Conservation (phyloP, 2,113 vertebrate genomes). For the Phalacrocorax brasilianus region DNA sequence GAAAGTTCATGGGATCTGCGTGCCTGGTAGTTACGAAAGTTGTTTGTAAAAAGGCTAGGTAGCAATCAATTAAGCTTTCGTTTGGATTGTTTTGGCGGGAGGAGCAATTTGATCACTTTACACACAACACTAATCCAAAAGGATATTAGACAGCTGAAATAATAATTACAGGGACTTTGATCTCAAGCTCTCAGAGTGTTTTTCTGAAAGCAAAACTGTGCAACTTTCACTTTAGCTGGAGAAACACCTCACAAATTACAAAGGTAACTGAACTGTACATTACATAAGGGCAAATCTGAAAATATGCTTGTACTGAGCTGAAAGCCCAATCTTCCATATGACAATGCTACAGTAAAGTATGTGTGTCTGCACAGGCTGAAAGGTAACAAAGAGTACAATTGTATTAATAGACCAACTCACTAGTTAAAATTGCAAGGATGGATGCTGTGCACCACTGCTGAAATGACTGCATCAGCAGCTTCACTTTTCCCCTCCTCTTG, state of each 20-base stretch:
- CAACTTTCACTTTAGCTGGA: constrained; percentile 1
- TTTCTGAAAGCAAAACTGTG: background rate
- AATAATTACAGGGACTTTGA: constrained; percentile 44
- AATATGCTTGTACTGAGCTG: background rate
- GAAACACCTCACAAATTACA: background rate
- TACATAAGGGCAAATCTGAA: background rate
- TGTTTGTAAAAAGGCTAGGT: background rate
- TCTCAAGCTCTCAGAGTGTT: background rate
- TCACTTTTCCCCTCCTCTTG: background rate
- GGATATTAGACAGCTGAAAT: background rate
- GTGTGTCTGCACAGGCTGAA: background rate
- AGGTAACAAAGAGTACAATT: background rate
- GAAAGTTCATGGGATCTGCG: background rate
- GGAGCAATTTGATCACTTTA: background rate
- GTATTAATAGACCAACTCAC: background rate
- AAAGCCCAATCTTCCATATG: background rate
- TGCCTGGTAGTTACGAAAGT: background rate
- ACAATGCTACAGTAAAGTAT: background rate
- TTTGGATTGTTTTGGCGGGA: background rate
- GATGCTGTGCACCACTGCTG: background rate
- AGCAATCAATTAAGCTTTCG: background rate
- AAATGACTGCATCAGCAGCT: background rate
- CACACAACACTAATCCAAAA: background rate
- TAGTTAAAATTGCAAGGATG: background rate
- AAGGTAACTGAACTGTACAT: background rate